These are phyloP conservation scores for Dynastes hyllus DNA, from an alignment of 2,888 invertebrate genomes.

Conservation along the genomic window DNA sequence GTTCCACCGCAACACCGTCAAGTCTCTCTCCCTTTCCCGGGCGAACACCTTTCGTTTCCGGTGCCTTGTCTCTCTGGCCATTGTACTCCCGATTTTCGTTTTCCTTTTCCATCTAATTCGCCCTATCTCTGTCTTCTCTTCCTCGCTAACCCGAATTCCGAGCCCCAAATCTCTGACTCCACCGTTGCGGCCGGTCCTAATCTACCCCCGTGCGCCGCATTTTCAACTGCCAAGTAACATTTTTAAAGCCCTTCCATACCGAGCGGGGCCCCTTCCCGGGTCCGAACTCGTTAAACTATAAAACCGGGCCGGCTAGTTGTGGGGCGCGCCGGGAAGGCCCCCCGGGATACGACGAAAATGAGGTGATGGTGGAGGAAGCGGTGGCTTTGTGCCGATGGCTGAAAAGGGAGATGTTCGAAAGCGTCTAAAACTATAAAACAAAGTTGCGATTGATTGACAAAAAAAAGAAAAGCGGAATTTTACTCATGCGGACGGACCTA, in stretches of 20 bases:
- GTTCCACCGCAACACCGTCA: not conserved
- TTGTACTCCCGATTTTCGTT: slow-evolving; percentile 13
- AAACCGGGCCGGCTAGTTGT: slow-evolving; percentile 31
- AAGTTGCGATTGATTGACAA: slow-evolving; percentile 44
- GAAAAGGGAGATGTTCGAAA: no score
- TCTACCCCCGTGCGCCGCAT: slow-evolving; percentile 54
- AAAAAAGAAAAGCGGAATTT: slow-evolving; percentile 28
- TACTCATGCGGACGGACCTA: slow-evolving; percentile 6
- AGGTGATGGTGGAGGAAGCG: not conserved
- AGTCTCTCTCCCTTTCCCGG: slow-evolving; percentile 53
- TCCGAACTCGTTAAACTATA: slow-evolving; percentile 58
- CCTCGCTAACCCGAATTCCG: slow-evolving; percentile 68
- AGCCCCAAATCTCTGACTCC: slow-evolving; percentile 63
- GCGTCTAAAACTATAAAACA: slow-evolving; percentile 31
- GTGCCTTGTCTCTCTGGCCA: slow-evolving; percentile 56
- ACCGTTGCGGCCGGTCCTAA: slow-evolving; percentile 57
- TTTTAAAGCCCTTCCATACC: slow-evolving; percentile 57
- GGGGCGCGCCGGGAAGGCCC: not conserved
- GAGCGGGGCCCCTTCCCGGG: slow-evolving; percentile 7
- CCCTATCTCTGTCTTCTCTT: slow-evolving; percentile 48
- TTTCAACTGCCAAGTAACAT: slow-evolving; percentile 60
- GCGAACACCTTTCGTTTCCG: slow-evolving; percentile 58
- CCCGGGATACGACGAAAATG: not conserved
- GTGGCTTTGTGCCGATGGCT: slow-evolving; percentile 8
- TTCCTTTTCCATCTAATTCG: slow-evolving; percentile 47